Conservation (phyloP, 2,888 invertebrate species). For the Leucophenga maculata region DNA sequence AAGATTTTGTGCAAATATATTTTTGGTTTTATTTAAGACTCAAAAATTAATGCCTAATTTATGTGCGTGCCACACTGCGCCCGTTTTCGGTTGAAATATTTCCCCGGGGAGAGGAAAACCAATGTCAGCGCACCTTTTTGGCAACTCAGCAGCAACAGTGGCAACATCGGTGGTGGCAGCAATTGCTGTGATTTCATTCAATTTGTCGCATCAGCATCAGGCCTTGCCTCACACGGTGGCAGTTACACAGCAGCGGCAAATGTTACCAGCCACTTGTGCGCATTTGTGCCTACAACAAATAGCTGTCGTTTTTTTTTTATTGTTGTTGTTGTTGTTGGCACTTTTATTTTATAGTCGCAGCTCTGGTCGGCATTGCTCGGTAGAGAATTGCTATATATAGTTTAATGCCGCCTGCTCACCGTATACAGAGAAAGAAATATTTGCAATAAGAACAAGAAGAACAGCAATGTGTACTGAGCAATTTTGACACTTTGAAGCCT, state of each 20-base stretch:
- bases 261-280: slow-evolving; percentile 59
- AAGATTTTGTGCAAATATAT: slow-evolving; percentile 3
- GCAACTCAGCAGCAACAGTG: slow-evolving; percentile 48
- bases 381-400: no score
- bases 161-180: slow-evolving; percentile 21
- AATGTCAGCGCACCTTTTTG: slow-evolving; percentile 31
- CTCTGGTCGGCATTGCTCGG: no score
- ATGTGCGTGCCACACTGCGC: slow-evolving; percentile 13
- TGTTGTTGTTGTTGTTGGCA: slow-evolving; percentile 60
- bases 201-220: slow-evolving; percentile 58
- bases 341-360: slow-evolving; percentile 29
- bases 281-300: slow-evolving; percentile 53
- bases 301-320: slow-evolving; percentile 66
- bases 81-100: background rate
- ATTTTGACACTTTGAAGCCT: no score
- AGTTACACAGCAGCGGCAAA: slow-evolving; percentile 47
- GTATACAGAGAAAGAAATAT: no score
- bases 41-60: slow-evolving; percentile 27
- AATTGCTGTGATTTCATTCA: slow-evolving; percentile 69
- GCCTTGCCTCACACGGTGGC: slow-evolving; percentile 30
- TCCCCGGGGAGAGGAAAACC: background rate
- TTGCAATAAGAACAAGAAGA: no score
- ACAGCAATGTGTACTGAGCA: no score
- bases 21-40: slow-evolving; percentile 19
- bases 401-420: no score